phyloP scores from a whole-genome alignment of 2,113 vertebrate species.

The Pantherophis guttatus region DNA sequence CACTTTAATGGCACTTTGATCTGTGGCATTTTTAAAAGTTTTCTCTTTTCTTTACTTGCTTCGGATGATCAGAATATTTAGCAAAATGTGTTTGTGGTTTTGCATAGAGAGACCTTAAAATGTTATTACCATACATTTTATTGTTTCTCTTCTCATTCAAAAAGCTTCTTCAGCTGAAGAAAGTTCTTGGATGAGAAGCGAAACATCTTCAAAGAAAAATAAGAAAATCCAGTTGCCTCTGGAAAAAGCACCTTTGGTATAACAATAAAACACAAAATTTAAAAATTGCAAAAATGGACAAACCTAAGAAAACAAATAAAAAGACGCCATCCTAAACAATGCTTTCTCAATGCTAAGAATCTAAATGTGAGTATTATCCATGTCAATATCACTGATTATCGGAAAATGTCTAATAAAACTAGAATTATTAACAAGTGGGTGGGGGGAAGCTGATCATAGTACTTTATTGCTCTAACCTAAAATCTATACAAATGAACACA shows the following conservation, averaged over 20 bases:
- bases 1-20: neutral
- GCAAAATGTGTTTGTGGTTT: neutral
- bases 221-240: no score
- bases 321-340: neutral
- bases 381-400: neutral
- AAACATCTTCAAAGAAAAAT: no score
- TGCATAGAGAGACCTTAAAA: neutral
- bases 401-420: neutral
- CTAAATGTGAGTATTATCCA: neutral
- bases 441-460: neutral
- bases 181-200: no score
- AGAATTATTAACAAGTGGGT: neutral
- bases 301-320: neutral
- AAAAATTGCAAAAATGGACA: neutral
- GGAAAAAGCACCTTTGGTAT: no score
- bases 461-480: neutral
- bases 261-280: neutral
- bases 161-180: no score
- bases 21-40: neutral
- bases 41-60: neutral
- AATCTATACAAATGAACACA: neutral
- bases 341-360: neutral
- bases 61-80: neutral
- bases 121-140: neutral
- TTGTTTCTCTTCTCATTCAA: no score